Evolutionary conservation across 2,113 vertebrate species (phyloP).

Genomic region (Boleophthalmus pectinirostris): DNA sequence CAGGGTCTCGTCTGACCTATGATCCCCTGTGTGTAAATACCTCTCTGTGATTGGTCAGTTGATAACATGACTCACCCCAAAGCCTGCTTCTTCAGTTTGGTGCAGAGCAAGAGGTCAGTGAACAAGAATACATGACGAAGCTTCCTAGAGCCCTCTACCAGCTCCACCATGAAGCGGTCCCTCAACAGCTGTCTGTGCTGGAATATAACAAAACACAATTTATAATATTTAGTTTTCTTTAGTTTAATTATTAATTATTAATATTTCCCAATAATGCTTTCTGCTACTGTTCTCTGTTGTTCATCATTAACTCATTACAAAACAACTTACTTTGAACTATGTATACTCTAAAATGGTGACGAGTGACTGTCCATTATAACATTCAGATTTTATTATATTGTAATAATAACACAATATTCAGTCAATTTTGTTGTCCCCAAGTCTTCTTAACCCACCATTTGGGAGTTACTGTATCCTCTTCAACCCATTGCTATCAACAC

Average conservation of each 20-base stretch:
- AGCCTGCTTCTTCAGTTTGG: constrained; percentile 95
- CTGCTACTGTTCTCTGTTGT: no score
- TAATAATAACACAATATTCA: neutral
- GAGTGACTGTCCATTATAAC: neutral
- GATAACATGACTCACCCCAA: constrained; percentile 82
- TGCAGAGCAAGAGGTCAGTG: constrained; percentile 91
- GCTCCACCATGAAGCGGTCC: constrained; percentile 96
- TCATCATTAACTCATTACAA: no score
- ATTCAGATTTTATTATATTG: neutral
- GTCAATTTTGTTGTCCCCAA: neutral
- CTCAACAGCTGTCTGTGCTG: constrained; percentile 93
- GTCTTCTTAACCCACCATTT: neutral
- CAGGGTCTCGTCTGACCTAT: neutral
- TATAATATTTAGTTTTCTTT: no score
- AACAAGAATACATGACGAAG: constrained; percentile 95
- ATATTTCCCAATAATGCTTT: neutral
- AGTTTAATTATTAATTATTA: no score
- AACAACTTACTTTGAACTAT: no score
- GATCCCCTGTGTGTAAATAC: neutral
- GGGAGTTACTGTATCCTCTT: neutral
- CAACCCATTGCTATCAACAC: neutral
- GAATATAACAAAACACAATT: neutral
- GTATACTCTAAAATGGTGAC: no score
- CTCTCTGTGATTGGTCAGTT: neutral
- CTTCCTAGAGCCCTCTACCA: constrained; percentile 92